Evolutionary conservation across 2,888 invertebrate genomes (phyloP), one percentile per base, ranked within the genome.

Genomic region (Papilio protenor): DNA sequence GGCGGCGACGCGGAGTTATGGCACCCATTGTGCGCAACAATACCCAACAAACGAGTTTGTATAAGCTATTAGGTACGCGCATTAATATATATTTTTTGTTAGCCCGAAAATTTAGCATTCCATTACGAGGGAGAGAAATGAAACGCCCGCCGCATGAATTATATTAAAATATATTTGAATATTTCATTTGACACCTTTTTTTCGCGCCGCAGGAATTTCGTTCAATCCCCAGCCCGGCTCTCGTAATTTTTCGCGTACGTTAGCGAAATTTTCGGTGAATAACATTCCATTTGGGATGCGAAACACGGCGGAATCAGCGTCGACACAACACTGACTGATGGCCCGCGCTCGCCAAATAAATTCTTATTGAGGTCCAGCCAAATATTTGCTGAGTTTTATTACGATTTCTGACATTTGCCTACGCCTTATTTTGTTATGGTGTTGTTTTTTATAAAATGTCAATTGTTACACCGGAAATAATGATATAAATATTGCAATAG

Each of bases 101-200:
- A 92, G 90, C 93, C 94, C 91, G 93, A 94, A 94, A 94, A 94
- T 94, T 94, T 94, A 92, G 94, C 94, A 94, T 94, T 94, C 94
- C 94, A 94, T 94, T 94, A 94, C 94, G 91, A 91, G 94, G 94
- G 94, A 94, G 94, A 93, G 94, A 94, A 94, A 94, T 94, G 94
- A 94, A 94, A 94, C 93, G 94, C 94, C 93, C 93, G 94, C 94
- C 92, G 94, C 94, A 94, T 94, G 94, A 94, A 94, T 94, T 94
- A 94, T 94, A 94, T 94, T 94, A 94, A 94, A 94, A 94, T 94
- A 94, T 94, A 94, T 94, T 94, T 94, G 94, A 94, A 94, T 94
- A 94, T 94, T 94, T 94, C 94, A 94, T 94, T 94, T 94, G 94
- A 94, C 94, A 94, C 94, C 94, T 94, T 94, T 94, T 92, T 94